Evolutionary conservation across 2,797 vertebrate genomes (phyloP), one percentile per base, ranked within the genome.

Genomic region (Knipowitschia caucasica): DNA sequence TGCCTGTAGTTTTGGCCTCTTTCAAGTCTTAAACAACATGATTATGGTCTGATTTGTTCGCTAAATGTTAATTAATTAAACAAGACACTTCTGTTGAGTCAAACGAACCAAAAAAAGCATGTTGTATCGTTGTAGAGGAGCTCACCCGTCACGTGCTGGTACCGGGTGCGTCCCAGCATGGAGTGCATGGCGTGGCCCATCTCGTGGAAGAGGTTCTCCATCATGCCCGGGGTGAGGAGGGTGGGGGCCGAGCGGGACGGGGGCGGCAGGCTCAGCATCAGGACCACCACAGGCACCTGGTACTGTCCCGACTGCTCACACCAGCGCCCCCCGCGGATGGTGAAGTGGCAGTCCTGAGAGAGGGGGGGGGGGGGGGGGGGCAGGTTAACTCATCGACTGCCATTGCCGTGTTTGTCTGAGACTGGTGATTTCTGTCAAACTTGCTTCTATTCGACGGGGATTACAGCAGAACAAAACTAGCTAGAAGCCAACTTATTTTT

Each of bases 171-270:
- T 36, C 95, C 97, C 53, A 99, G 84, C 96, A 99, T 99, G 2
- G 97, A 99, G 83, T 99, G 97, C 94, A 99, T 96, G 62, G 96
- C 97, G 23, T 99, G 96, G 0, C 97, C 97, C 96, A 99, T 99
- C 81, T 99, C 97, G 18, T 99, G 97, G 83, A 99, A 99, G 20
- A 99, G 95, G 77, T 99, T 99, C 71, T 99, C 96, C 95, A 98
- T 95, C 95, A 98, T 98, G 15, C 92, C 92, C 0, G 97, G 96
- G 7, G 92, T 95, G 12, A 99, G 83, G 8, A 98, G 85, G 0
- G 92, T 93, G 46, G 96, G 95, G 7, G 86, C 69, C 0, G 66
- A 75, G 61, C 83, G 89, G 17, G 88, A 87, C 20, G 93, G 91
- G 2, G 80, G 88, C 5, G 95, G 93, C 27, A 99, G 90, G 61